Conservation (phyloP, 2,113 vertebrate genomes). For the Capreolus pygargus region DNA sequence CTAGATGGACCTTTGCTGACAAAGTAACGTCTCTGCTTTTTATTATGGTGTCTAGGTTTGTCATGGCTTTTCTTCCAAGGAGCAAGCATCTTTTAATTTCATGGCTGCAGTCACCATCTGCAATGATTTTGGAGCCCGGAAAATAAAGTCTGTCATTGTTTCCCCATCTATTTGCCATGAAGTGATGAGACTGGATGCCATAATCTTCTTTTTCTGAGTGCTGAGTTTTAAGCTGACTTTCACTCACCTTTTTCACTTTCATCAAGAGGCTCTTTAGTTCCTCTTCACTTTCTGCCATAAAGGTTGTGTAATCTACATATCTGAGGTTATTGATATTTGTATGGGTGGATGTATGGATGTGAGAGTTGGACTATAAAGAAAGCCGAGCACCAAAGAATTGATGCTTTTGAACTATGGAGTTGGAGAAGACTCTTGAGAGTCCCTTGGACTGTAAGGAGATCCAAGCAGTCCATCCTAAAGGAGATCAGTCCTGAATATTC, state of each 20-base stretch:
- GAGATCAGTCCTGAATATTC: not conserved
- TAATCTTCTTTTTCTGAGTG: not conserved
- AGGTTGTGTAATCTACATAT: not conserved
- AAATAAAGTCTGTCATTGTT: not conserved
- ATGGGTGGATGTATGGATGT: not conserved
- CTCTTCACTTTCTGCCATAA: not conserved
- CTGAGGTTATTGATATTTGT: not conserved
- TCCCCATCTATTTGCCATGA: not conserved
- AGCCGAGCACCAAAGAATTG: not conserved
- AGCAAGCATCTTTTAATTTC: not conserved
- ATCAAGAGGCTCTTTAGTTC: not conserved
- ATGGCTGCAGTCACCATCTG: not conserved
- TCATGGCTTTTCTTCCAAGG: not conserved
- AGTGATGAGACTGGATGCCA: not conserved
- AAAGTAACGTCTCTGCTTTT: not conserved
- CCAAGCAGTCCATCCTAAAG: not conserved
- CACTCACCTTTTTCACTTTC: not conserved
- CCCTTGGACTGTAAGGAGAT: not conserved
- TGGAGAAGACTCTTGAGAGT: not conserved
- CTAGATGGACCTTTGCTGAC: not conserved
- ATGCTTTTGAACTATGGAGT: not conserved
- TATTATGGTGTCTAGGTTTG: not conserved
- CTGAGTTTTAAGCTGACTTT: not conserved
- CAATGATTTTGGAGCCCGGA: not conserved
- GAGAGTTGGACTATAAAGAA: not conserved